Evolutionary conservation across 2,797 vertebrate genomes (phyloP).

Genomic region (Pipistrellus pipistrellus): DNA sequence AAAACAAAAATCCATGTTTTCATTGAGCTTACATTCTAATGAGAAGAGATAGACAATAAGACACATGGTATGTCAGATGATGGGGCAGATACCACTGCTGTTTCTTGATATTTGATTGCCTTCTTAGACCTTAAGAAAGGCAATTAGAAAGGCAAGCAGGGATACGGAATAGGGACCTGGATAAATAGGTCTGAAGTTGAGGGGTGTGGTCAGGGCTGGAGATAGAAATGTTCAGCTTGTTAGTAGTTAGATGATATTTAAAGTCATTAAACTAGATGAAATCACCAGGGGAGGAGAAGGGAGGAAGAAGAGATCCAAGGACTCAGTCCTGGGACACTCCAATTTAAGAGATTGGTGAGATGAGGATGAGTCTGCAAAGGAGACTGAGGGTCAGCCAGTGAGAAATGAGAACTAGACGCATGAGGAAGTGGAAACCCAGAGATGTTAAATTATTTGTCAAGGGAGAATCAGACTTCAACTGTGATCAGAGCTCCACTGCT

Average conservation of each 20-base stretch:
- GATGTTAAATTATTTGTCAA: not conserved
- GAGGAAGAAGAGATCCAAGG: constrained; percentile 1
- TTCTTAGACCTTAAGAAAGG: not conserved
- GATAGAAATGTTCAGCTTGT: constrained; percentile 31
- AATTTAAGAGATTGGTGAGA: constrained; percentile 28
- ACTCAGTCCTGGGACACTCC: not conserved
- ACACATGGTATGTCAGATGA: not conserved
- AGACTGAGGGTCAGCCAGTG: not conserved
- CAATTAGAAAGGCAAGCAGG: not conserved
- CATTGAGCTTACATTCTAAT: not conserved
- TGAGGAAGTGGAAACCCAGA: not conserved
- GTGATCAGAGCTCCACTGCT: not conserved
- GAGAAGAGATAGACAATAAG: constrained; percentile 25
- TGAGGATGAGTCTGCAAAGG: constrained; percentile 54
- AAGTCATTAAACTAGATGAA: constrained; percentile 68
- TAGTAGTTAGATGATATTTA: constrained; percentile 56
- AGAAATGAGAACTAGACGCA: not conserved
- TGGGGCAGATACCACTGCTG: not conserved
- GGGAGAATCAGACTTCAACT: not conserved
- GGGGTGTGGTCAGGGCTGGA: not conserved
- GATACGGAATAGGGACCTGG: not conserved
- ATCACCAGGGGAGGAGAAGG: constrained; percentile 26
- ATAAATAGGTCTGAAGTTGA: constrained; percentile 17
- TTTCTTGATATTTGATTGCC: not conserved
- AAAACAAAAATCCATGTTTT: constrained; percentile 2